Evolutionary conservation across 2,113 vertebrate species (phyloP), one percentile per base, ranked within the genome.

Genomic region (Perca flavescens): DNA sequence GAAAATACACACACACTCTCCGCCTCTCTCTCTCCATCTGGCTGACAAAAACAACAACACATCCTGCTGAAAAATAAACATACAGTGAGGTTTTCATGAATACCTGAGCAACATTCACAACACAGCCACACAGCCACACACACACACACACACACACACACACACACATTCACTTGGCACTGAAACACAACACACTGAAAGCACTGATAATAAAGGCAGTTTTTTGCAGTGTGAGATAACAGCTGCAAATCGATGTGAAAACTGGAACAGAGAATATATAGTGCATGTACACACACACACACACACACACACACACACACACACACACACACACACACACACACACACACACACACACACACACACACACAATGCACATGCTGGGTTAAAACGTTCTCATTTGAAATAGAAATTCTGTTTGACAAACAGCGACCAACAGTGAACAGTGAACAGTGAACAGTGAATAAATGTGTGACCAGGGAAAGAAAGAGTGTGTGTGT

Each of bases 361-460:
- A 60, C 43, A 58, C 43, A 67, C 22, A 76, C 21, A 67, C 0
- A 56, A 14, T 12, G 7, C 22, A 47, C 17, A 46, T 12, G 52
- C 25, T 5, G 47, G 31, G 21, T 12, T 67, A 54, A 66, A 53
- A 31, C 1, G 0, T 3, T 36, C 47, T 49, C 25, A 71, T 82
- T 71, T 75, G 17, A 75, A 86, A 79, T 63, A 34, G 34, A 84
- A 81, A 77, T 83, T 62, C 61, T 46, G 62, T 79, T 81, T 77
- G 50, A 85, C 79, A 76, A 80, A 81, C 62, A 79, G 50, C 5
- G 54, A 65, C 21, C 0, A 12, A n/a, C n/a, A n/a, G n/a, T n/a
- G n/a, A n/a, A n/a, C n/a, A n/a, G n/a, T n/a, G n/a, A n/a, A n/a
- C n/a, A n/a, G n/a, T n/a, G n/a, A n/a, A n/a, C 68, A 25, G 40